These are phyloP conservation scores for Doryteuthis pealeii DNA, from an alignment of 1,140 invertebrate genomes.

Conservation along the genomic window DNA sequence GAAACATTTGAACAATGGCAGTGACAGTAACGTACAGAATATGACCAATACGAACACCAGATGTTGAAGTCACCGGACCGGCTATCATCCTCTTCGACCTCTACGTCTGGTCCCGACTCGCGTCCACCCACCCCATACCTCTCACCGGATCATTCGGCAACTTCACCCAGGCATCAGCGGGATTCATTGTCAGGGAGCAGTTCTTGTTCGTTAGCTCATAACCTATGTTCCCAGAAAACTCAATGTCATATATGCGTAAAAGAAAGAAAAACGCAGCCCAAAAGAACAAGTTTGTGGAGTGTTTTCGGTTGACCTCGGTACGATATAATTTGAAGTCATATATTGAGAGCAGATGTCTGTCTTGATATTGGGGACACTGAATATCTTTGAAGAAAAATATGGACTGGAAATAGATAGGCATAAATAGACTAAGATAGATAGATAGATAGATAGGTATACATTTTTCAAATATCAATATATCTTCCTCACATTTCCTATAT, in stretches of 20 bases:
- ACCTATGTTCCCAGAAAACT: slow-evolving; percentile 78
- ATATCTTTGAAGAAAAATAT: no score
- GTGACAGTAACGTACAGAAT: slow-evolving; percentile 17
- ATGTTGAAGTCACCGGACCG: slow-evolving; percentile 42
- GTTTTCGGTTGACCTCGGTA: slow-evolving; percentile 81
- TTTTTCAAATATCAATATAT: no score
- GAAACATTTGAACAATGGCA: neutral
- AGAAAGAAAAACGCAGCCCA: slow-evolving; percentile 57
- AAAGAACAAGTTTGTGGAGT: slow-evolving; percentile 63
- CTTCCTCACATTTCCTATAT: no score
- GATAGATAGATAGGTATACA: no score
- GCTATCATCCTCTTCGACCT: slow-evolving; percentile 46
- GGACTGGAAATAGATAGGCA: no score
- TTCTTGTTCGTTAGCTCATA: slow-evolving; percentile 64
- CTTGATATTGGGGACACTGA: no score
- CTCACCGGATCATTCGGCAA: slow-evolving; percentile 29
- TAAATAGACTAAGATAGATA: no score
- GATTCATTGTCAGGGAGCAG: slow-evolving; percentile 27
- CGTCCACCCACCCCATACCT: slow-evolving; percentile 46
- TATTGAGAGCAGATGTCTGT: neutral
- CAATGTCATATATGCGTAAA: slow-evolving; percentile 29
- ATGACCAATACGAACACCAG: slow-evolving; percentile 43
- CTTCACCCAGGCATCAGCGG: slow-evolving; percentile 22
- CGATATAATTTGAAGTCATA: no score
- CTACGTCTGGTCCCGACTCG: slow-evolving; percentile 57